phyloP scores from a whole-genome alignment of 2,888 invertebrate species.

The Protophormia terraenovae region DNA sequence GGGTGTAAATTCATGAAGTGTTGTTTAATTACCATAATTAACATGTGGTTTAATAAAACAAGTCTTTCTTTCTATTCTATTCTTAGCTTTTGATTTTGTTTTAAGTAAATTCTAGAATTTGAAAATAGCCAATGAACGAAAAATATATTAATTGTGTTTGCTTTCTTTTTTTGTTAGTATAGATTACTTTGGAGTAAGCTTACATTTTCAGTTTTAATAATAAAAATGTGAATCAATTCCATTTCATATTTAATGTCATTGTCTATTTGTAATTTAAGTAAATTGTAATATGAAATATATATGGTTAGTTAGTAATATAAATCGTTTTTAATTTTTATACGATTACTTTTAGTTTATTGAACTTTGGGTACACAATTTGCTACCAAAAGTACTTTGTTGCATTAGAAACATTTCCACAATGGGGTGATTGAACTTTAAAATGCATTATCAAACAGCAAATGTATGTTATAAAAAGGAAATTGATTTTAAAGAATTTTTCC shows the following conservation, averaged over 20 bases:
- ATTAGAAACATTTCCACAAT: constrained; percentile 5
- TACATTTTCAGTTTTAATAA: not conserved
- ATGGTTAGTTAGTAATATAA: constrained; percentile 18
- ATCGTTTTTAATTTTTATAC: constrained; percentile 6
- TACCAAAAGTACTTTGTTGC: not conserved
- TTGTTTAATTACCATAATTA: constrained; percentile 30
- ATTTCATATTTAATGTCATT: constrained; percentile 8
- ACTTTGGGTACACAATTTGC: constrained; percentile 7
- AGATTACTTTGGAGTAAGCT: not conserved
- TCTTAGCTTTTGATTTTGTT: not conserved
- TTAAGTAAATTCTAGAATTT: not conserved
- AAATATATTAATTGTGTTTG: not conserved
- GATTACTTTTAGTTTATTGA: constrained; percentile 55
- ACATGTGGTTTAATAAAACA: constrained; percentile 16
- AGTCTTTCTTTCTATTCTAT: not conserved
- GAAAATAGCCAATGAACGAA: not conserved
- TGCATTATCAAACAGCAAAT: constrained; percentile 3
- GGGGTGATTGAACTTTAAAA: constrained; percentile 36
- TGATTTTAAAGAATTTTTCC: constrained; percentile 12
- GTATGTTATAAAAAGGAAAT: constrained; percentile 22
- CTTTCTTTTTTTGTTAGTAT: not conserved
- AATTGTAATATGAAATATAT: not conserved
- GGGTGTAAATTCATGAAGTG: not conserved
- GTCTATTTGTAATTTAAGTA: constrained; percentile 27
- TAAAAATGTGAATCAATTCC: not conserved